phyloP scores from a whole-genome alignment of 2,888 invertebrate species.

The Meghimatium bilineatum region DNA sequence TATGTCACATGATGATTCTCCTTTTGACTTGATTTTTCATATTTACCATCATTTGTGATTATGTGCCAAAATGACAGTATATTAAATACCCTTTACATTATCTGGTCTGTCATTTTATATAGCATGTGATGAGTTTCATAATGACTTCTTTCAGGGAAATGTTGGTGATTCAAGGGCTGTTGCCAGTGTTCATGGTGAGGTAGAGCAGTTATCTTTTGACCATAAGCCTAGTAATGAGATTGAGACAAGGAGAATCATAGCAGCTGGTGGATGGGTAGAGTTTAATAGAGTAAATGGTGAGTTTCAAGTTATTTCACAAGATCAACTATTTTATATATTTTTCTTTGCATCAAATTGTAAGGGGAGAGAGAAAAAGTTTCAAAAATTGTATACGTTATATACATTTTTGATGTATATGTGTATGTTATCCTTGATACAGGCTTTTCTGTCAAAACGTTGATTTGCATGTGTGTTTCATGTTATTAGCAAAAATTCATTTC shows the following conservation, averaged over 20 bases:
- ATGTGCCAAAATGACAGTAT: too few relatives aligned
- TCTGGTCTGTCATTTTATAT: background rate
- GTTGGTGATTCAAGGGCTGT: slow-evolving; percentile 98
- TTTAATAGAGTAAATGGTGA: slow-evolving; percentile 96
- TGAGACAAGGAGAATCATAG: slow-evolving; percentile 90
- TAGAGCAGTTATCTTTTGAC: slow-evolving; percentile 88
- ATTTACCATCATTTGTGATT: too few relatives aligned
- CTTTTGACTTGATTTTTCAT: too few relatives aligned
- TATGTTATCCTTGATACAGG: too few relatives aligned
- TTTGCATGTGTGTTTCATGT: too few relatives aligned
- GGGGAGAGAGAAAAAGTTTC: too few relatives aligned
- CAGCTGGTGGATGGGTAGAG: slow-evolving; percentile 98
- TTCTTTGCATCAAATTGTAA: too few relatives aligned
- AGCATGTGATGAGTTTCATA: background rate
- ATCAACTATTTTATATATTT: background rate
- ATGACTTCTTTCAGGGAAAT: slow-evolving; percentile 83
- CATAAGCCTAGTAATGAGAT: slow-evolving; percentile 95
- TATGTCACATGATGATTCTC: too few relatives aligned
- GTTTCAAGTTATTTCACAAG: background rate
- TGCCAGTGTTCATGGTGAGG: slow-evolving; percentile 89
- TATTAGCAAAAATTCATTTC: too few relatives aligned
- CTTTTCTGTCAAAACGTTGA: too few relatives aligned
- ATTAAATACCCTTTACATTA: background rate
- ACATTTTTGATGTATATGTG: too few relatives aligned
- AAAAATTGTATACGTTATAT: too few relatives aligned